Percentiles rank a stretch among this genome's conserved stretches.
phyloP scores from a whole-genome alignment of 1,140 invertebrate genomes.

The Battus philenor region DNA sequence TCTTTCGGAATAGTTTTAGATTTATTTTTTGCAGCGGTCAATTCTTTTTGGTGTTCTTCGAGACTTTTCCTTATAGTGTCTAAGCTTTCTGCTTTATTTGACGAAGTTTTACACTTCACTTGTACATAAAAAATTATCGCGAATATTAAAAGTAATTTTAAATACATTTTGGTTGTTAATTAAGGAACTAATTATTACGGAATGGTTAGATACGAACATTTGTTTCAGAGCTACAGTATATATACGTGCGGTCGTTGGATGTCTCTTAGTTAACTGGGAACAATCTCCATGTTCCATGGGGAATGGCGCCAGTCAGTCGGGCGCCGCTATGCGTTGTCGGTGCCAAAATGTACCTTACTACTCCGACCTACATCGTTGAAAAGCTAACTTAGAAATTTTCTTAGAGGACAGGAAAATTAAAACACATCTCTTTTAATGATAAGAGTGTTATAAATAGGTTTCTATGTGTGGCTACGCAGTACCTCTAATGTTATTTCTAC shows the following conservation, averaged over 20 bases:
- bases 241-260: not conserved
- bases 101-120: constrained; percentile 9
- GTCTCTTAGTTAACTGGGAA: constrained; percentile 6
- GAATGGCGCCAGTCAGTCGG: constrained; percentile 4
- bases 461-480: not conserved
- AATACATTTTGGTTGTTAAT: not conserved
- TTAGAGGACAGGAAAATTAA: not conserved
- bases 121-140: not conserved
- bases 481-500: not conserved
- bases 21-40: constrained; percentile 44
- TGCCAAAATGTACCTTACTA: constrained; percentile 9
- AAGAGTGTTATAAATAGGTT: not conserved
- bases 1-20: constrained; percentile 36
- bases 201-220: too few relatives aligned
- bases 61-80: constrained; percentile 44
- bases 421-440: not conserved
- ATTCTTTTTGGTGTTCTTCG: constrained; percentile 39
- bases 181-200: too few relatives aligned
- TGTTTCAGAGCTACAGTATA: not conserved
- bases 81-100: constrained; percentile 25
- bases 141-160: not conserved
- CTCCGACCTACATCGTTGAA: not conserved
- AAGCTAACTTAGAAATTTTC: not conserved
- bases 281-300: constrained; percentile 10
- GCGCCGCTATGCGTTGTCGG: not conserved